A percentile compares a stretch with the other conserved stretches of the same genome.
phyloP scores from a whole-genome alignment of 1,140 invertebrate genomes.

The Medauroidea extradentata region DNA sequence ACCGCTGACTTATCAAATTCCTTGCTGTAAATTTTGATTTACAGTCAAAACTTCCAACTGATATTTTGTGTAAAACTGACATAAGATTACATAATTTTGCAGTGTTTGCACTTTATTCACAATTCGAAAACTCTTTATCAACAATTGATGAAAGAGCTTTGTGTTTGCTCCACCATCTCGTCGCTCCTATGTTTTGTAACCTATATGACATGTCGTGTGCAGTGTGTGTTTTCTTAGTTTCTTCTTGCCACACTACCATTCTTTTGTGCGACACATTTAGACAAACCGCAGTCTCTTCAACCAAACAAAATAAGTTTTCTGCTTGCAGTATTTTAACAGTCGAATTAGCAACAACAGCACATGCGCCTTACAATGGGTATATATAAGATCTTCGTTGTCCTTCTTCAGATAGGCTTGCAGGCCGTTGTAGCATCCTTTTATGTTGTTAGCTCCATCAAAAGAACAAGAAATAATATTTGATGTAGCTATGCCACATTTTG shows the following conservation, averaged over 20 bases:
- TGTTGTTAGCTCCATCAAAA: conserved; percentile 7
- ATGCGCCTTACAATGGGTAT: conserved; percentile 20
- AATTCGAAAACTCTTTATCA: too few relatives aligned
- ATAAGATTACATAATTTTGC: too few relatives aligned
- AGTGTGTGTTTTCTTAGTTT: conserved; percentile 9
- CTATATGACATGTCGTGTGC: conserved; percentile 8
- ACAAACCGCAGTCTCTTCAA: conserved; percentile 20
- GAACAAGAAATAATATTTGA: conserved; percentile 16
- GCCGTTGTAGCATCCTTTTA: conserved; percentile 12
- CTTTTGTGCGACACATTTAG: conserved; percentile 13
- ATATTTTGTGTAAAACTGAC: too few relatives aligned
- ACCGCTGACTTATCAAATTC: too few relatives aligned
- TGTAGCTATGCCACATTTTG: neutral
- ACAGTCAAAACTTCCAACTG: too few relatives aligned
- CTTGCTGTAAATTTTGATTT: too few relatives aligned
- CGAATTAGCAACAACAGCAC: conserved; percentile 19
- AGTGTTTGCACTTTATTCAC: too few relatives aligned
- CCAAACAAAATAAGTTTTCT: conserved; percentile 20
- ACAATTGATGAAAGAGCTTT: conserved; percentile 13
- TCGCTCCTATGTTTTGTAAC: conserved; percentile 17
- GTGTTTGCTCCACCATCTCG: conserved; percentile 19
- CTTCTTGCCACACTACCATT: conserved; percentile 18
- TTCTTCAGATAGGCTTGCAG: conserved; percentile 16
- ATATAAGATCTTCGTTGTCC: conserved; percentile 16
- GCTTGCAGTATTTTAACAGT: conserved; percentile 15